Percentiles rank a stretch among this genome's conserved stretches.
Evolutionary conservation across 2,888 invertebrate genomes (phyloP).

Genomic region (Hetaerina titia): DNA sequence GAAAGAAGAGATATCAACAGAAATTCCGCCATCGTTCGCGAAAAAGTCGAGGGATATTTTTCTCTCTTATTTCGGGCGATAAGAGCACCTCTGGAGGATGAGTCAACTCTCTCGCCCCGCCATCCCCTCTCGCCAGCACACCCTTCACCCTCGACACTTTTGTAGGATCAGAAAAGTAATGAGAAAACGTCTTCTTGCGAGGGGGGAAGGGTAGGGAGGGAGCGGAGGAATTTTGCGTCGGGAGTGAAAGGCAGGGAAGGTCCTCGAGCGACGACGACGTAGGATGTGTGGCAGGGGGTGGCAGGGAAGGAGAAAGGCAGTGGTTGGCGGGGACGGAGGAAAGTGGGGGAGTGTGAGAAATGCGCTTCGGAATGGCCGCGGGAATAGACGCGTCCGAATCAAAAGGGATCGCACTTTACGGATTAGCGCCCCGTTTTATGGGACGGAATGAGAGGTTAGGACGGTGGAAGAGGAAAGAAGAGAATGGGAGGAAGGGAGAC

Average conservation of each 20-base stretch:
- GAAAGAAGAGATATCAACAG: conserved; percentile 12
- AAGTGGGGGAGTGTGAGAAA: no score
- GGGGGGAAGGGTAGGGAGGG: neutral
- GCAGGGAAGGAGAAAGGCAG: neutral
- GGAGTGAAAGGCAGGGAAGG: neutral
- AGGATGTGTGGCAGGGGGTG: no score
- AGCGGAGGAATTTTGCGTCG: no score
- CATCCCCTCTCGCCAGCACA: neutral
- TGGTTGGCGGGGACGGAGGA: no score
- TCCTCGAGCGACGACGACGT: no score
- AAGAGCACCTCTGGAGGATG: neutral
- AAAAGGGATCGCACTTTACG: neutral
- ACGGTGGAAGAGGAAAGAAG: neutral
- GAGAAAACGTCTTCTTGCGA: neutral
- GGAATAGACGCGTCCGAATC: neutral
- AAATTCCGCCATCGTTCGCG: conserved; percentile 18
- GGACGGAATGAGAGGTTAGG: neutral
- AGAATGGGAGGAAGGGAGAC: neutral
- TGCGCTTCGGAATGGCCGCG: no score
- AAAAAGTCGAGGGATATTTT: neutral
- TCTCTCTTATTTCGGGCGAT: neutral
- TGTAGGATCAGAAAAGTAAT: neutral
- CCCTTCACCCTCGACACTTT: neutral
- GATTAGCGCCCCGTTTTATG: neutral
- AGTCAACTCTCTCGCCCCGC: neutral